These are phyloP conservation scores for Drosophila rufa DNA, from an alignment of 1,140 invertebrate genomes.

Conservation along the genomic window DNA sequence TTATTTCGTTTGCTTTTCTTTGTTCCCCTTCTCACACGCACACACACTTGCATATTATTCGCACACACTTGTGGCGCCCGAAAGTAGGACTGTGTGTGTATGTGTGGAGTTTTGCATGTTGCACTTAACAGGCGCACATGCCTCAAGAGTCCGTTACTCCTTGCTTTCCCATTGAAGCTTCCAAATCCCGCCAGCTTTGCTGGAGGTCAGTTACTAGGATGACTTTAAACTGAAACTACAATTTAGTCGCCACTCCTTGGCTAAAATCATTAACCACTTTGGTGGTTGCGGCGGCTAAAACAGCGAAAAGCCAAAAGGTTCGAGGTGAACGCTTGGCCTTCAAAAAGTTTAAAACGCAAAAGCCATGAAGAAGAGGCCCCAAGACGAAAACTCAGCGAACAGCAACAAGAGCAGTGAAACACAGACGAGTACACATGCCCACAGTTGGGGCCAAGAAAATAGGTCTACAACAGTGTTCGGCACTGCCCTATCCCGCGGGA, in stretches of 20 bases:
- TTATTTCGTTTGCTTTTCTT: constrained; percentile 64
- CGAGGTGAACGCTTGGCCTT: constrained; percentile 75
- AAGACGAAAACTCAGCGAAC: constrained; percentile 33
- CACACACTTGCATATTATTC: constrained; percentile 23
- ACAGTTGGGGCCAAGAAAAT: constrained; percentile 17
- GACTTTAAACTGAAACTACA: neutral
- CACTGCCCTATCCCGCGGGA: no score
- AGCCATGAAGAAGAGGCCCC: constrained; percentile 53
- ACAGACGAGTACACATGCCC: constrained; percentile 24
- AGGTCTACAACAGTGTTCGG: neutral
- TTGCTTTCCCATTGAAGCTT: neutral
- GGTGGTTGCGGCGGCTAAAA: constrained; percentile 13
- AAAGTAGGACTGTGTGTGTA: constrained; percentile 16
- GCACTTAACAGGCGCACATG: constrained; percentile 72
- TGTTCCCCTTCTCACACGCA: constrained; percentile 48
- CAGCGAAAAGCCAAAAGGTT: constrained; percentile 38
- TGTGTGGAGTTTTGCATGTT: constrained; percentile 52
- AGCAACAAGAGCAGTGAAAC: constrained; percentile 28
- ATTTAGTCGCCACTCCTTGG: neutral
- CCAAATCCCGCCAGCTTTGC: constrained; percentile 25
- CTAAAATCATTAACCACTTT: constrained; percentile 21
- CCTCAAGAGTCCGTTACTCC: constrained; percentile 12
- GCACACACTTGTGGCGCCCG: constrained; percentile 52
- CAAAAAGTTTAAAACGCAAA: constrained; percentile 71
- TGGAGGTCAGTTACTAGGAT: constrained; percentile 52